Conservation (phyloP, 2,888 invertebrate genomes). For the Nebria brevicollis region DNA sequence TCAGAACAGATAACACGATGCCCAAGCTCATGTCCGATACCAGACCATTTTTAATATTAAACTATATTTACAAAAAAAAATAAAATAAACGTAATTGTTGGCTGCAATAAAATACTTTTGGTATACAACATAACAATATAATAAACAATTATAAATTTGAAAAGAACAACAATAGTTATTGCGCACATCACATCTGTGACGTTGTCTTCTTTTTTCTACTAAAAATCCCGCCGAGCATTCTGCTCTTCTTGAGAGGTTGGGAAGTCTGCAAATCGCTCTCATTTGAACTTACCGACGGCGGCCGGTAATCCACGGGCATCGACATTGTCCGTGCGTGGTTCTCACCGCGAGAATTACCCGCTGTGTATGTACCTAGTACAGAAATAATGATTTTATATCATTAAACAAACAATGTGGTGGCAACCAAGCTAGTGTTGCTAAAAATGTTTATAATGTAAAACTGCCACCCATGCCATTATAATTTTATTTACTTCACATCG, state of each 20-base stretch:
- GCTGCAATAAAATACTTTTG: conserved; percentile 46
- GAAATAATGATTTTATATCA: neutral
- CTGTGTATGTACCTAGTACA: neutral
- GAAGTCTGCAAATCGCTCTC: conserved; percentile 33
- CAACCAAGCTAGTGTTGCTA: conserved; percentile 21
- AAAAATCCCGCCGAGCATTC: conserved; percentile 45
- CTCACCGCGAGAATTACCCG: conserved; percentile 37
- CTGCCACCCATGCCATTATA: conserved; percentile 27
- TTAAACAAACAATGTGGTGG: neutral
- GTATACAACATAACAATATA: conserved; percentile 44
- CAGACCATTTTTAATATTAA: conserved; percentile 17
- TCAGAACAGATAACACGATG: conserved; percentile 24
- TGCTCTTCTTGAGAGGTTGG: conserved; percentile 38
- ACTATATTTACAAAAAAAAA: conserved; percentile 38
- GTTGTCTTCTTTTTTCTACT: conserved; percentile 45
- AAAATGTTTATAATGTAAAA: neutral
- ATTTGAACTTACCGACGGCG: conserved; percentile 35
- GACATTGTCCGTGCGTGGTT: conserved; percentile 31
- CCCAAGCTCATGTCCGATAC: neutral
- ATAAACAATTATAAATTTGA: conserved; percentile 27
- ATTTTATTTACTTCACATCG: neutral
- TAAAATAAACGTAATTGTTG: conserved; percentile 27
- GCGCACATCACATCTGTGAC: conserved; percentile 36
- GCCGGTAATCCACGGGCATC: conserved; percentile 38
- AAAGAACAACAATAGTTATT: neutral